Conservation (phyloP, 2,113 vertebrate species). For the Meleagris gallopavo region DNA sequence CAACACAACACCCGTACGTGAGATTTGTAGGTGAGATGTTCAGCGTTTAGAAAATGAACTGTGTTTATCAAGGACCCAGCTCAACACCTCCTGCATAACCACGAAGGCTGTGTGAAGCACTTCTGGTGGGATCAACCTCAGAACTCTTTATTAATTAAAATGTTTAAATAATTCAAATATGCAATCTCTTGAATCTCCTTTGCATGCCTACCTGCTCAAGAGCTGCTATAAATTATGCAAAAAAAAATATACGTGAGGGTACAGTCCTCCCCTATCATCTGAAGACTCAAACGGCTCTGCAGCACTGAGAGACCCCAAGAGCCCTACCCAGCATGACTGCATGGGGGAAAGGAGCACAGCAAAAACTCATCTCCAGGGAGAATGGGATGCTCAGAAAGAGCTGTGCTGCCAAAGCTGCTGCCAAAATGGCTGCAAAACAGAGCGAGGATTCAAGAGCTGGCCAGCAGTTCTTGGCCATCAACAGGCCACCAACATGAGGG, state of each 20-base stretch:
- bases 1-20: neutral
- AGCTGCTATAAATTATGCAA: neutral
- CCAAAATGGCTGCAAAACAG: neutral
- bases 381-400: neutral
- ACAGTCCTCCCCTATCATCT: neutral
- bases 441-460: neutral
- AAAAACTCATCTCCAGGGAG: neutral
- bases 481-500: neutral
- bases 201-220: rapidly evolving
- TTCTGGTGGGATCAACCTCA: neutral
- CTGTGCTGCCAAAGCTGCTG: neutral
- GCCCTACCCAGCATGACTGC: rapidly evolving
- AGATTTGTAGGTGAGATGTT: rapidly evolving
- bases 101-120: neutral
- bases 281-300: rapidly evolving
- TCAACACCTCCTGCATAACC: neutral
- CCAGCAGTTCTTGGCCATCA: neutral
- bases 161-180: neutral
- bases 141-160: conserved; percentile 25
- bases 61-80: neutral
- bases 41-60: neutral
- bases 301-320: neutral
- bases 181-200: neutral
- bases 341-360: neutral
- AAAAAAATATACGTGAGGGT: neutral